Evolutionary conservation across 2,113 vertebrate species (phyloP), one percentile per base, ranked within the genome.

Genomic region (Phodopus roborovskii): DNA sequence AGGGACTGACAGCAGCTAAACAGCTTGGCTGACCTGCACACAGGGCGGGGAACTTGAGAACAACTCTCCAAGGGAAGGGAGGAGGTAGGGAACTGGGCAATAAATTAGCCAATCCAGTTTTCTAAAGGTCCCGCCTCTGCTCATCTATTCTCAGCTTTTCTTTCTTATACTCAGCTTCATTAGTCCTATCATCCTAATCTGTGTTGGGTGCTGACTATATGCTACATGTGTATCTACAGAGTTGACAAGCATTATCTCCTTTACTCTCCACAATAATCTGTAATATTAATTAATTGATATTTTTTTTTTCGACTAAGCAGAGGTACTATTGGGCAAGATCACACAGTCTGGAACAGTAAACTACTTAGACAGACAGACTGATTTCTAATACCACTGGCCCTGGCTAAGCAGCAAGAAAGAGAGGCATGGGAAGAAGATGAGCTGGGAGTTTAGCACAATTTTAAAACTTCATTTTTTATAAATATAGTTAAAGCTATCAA

Each of bases 61-160:
- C 88, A 96, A 95, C 4, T 96, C 97, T 97, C 96, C 17, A 58
- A 95, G 96, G 96, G 64, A 92, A 97, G 96, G 96, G 96, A 68
- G 95, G 95, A 95, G 97, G 70, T 92, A 15, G 45, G 96, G 73
- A 66, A 92, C 48, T 45, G 88, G 74, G 53, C 64, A 94, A 94
- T 94, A 97, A 96, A 95, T 95, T 89, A 92, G 91, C 68, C 74
- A 79, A 71, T 9, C 56, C 36, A 77, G 58, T 77, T 93, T 79
- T 92, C 94, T 81, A 28, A 12, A 70, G 62, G 68, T 58, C 86
- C 53, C 77, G 89, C 79, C 73, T 94, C 62, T 94, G 58, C 45
- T 74, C 22, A 58, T 91, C 78, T 70, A 58, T 42, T 62, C 62
- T 88, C 50, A 62, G 33, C 19, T 30, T 93, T 77, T 75, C 85